Evolutionary conservation across 2,888 invertebrate species (phyloP), one percentile per base, ranked within the genome.

Genomic region (Itoplectis maculator): DNA sequence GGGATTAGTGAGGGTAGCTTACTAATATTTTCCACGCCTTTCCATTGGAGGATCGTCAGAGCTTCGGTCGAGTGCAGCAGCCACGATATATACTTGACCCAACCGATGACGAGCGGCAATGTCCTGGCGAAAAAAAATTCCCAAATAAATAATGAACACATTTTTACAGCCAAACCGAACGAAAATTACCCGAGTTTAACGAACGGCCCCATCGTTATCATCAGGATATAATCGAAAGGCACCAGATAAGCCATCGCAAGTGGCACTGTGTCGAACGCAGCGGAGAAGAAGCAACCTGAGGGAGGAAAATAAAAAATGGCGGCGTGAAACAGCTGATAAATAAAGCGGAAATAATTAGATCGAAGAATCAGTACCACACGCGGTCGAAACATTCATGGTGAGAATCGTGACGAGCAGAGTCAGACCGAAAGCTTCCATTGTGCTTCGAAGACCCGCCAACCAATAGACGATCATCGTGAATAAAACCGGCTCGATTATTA

Each of bases 151-250:
- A 0, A 54, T 54, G 5, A 29, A 29, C 2, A 29, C 5, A 29
- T 29, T 49, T 49, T n/a, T 15, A 2, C 49, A 15, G n/a, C 18
- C 49, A 18, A 15, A 15, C 6, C 23, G 4, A 20, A 59, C 8
- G 15, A 78, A 63, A 76, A 82, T 90, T 93, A 97, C 97, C 96
- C 96, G 84, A 98, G 94, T 93, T 96, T 96, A 65, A 97, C 94
- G 90, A 98, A 97, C 51, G 97, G 94, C 29, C 98, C 98, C 70
- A 97, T 97, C 0, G 97, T 97, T 87, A 97, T 95, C 97, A 98
- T 97, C 78, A 97, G 94, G 9, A 96, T 94, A 89, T 97, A 97
- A 93, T 98, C 97, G 88, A 98, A 96, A 0, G 98, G 97, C 83
- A 98, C 96, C 70, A 98, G 94, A 91, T 96, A 97, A 0, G 97